phyloP scores from a whole-genome alignment of 2,888 invertebrate genomes.

The Philereme transversata region DNA sequence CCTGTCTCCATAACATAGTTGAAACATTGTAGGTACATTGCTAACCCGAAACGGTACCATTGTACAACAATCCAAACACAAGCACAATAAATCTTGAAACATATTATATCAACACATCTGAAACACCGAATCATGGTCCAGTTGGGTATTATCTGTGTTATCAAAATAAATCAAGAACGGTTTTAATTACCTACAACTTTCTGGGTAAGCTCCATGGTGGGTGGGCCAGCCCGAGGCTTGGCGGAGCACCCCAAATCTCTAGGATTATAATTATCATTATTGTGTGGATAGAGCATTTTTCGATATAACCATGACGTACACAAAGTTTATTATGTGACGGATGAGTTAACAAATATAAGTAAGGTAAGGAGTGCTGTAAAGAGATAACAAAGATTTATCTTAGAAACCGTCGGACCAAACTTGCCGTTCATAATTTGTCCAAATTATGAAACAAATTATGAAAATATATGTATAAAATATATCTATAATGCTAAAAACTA shows the following conservation, averaged over 20 bases:
- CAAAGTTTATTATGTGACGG: conserved; percentile 19
- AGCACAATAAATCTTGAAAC: conserved; percentile 45
- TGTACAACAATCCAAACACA: conserved; percentile 32
- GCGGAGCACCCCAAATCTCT: conserved; percentile 48
- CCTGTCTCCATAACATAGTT: conserved; percentile 3
- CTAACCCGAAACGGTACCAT: conserved; percentile 16
- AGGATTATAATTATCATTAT: conserved; percentile 63
- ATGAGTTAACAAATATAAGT: too few species aligned
- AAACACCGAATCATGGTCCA: conserved; percentile 46
- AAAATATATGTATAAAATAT: too few species aligned
- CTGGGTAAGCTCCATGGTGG: conserved; percentile 58
- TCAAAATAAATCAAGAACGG: conserved; percentile 63
- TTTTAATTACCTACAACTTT: conserved; percentile 64
- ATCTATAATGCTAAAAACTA: too few species aligned
- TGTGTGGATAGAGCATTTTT: conserved; percentile 50
- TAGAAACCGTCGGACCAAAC: too few species aligned
- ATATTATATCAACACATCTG: conserved; percentile 36
- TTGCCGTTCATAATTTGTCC: too few species aligned
- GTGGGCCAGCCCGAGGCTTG: conserved; percentile 62
- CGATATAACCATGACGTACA: conserved; percentile 52
- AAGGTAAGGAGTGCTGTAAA: background rate
- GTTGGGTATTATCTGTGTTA: conserved; percentile 57
- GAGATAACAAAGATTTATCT: background rate
- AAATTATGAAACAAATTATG: too few species aligned
- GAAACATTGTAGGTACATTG: background rate